A percentile compares a stretch with the other conserved stretches of the same genome.
Conservation (phyloP, 2,888 invertebrate genomes). For the Drosophila parthenogenetica region DNA sequence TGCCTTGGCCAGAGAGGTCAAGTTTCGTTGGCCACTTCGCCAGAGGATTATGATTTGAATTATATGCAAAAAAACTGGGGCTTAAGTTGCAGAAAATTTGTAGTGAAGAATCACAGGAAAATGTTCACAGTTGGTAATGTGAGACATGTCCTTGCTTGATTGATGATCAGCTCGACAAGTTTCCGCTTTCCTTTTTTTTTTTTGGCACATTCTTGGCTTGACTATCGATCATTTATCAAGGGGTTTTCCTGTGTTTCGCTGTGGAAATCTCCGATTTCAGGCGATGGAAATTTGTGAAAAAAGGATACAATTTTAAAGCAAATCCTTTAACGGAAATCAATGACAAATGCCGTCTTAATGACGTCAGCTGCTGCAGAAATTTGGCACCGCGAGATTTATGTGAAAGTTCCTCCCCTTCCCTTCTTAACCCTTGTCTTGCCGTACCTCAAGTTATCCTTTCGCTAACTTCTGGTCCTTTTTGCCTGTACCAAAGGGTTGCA, state of each 20-base stretch:
- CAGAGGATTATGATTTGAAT: background rate
- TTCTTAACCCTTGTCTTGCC: background rate
- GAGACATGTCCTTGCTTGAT: slow-evolving; percentile 39
- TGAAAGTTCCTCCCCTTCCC: slow-evolving; percentile 52
- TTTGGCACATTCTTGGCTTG: slow-evolving; percentile 25
- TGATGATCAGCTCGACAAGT: slow-evolving; percentile 42
- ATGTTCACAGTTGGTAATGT: slow-evolving; percentile 37
- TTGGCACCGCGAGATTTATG: slow-evolving; percentile 60
- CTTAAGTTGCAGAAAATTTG: background rate
- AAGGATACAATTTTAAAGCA: slow-evolving; percentile 53
- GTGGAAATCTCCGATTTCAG: slow-evolving; percentile 67
- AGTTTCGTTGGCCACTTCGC: slow-evolving; percentile 59
- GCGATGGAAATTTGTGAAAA: slow-evolving; percentile 38
- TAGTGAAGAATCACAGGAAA: background rate
- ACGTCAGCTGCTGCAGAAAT: slow-evolving; percentile 67
- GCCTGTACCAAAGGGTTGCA: slow-evolving; percentile 63
- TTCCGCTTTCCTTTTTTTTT: slow-evolving; percentile 14
- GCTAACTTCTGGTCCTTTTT: slow-evolving; percentile 7
- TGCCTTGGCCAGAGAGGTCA: slow-evolving; percentile 64
- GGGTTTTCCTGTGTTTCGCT: slow-evolving; percentile 24
- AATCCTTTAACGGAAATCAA: slow-evolving; percentile 70
- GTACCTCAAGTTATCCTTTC: slow-evolving; percentile 12
- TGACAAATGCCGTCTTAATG: slow-evolving; percentile 74
- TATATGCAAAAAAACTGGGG: background rate
- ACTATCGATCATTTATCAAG: slow-evolving; percentile 51